A percentile compares a stretch with the other conserved stretches of the same genome.
phyloP scores from a whole-genome alignment of 2,113 vertebrate genomes.

The Lamprologus speciosus region DNA sequence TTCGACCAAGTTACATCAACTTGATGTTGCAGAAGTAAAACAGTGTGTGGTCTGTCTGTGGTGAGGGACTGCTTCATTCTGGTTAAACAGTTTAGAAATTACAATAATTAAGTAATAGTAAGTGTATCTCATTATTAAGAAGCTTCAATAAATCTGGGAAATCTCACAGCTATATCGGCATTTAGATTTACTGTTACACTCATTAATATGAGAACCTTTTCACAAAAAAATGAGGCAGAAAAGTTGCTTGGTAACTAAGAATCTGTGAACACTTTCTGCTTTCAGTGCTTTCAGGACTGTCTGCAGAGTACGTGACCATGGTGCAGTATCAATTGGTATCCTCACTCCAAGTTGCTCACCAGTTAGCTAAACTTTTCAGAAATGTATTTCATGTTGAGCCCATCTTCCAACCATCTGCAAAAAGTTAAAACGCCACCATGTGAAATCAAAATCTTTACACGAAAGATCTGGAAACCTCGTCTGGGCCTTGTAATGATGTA shows the following conservation, averaged over 20 bases:
- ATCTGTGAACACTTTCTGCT: background rate
- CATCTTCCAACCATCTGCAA: background rate
- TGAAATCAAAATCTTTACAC: background rate
- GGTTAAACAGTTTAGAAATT: background rate
- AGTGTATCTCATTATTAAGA: background rate
- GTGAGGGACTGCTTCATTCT: background rate
- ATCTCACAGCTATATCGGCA: background rate
- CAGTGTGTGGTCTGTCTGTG: background rate
- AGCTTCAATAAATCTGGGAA: background rate
- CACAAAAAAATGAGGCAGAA: background rate
- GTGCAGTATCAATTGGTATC: background rate
- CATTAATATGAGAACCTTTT: background rate
- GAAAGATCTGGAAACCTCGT: background rate
- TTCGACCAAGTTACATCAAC: background rate
- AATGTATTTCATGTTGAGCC: background rate
- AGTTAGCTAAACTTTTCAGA: background rate
- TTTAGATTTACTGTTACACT: background rate
- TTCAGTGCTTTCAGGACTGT: background rate
- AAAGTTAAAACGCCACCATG: background rate
- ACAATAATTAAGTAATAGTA: background rate
- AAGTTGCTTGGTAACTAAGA: background rate
- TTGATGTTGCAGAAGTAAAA: background rate
- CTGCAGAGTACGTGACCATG: background rate
- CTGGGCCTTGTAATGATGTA: background rate
- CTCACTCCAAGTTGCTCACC: background rate